Evolutionary conservation across 2,888 invertebrate species (phyloP).

Genomic region (Desoria tigrina): DNA sequence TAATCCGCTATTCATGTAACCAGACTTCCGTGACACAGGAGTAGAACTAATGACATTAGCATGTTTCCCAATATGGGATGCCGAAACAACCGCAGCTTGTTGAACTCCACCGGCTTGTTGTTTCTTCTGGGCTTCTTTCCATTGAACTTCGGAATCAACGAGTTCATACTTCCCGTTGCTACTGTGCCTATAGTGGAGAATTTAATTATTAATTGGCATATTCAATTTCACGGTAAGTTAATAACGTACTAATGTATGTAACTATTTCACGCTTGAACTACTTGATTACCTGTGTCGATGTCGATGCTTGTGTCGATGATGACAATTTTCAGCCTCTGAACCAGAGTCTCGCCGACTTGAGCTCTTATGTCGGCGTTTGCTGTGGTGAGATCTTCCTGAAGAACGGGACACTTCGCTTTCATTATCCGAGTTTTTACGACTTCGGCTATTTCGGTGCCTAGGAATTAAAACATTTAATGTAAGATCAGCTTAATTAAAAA

Average conservation of each 20-base stretch:
- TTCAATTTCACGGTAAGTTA: not conserved
- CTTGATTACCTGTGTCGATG: constrained; percentile 53
- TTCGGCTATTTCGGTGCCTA: constrained; percentile 73
- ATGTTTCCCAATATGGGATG: constrained; percentile 26
- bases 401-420: constrained; percentile 86
- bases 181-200: constrained; percentile 30
- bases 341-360: constrained; percentile 72
- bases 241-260: constrained; percentile 21
- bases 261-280: constrained; percentile 40
- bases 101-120: constrained; percentile 65
- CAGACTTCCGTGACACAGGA: constrained; percentile 49
- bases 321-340: constrained; percentile 69
- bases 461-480: constrained; percentile 4
- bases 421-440: constrained; percentile 80
- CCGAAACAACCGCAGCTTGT: constrained; percentile 61
- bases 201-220: not conserved
- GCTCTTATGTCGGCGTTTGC: constrained; percentile 67
- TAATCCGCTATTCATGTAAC: constrained; percentile 58
- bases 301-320: constrained; percentile 55
- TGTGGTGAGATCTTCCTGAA: constrained; percentile 76
- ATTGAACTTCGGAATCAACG: constrained; percentile 83
- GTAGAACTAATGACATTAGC: not conserved
- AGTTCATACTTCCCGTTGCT: constrained; percentile 64
- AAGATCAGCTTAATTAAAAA: no score
- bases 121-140: constrained; percentile 82